Conservation (phyloP, 2,113 vertebrate species). For the Peromyscus leucopus region DNA sequence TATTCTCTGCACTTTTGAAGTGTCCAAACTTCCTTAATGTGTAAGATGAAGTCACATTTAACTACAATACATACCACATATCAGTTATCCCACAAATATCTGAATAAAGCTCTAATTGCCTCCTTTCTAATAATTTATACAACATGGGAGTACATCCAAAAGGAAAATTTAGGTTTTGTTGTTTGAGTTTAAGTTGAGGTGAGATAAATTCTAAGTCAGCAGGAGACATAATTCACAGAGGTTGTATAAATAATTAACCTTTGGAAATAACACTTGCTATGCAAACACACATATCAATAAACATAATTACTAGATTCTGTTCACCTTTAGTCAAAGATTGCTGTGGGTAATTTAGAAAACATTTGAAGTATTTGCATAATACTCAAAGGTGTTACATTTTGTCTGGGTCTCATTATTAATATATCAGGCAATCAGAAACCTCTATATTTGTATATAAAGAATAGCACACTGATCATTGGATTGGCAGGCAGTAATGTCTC, state of each 20-base stretch:
- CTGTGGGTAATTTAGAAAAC: constrained; percentile 82
- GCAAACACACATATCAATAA: constrained; percentile 80
- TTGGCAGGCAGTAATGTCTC: constrained; percentile 58
- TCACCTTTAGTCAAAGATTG: constrained; percentile 82
- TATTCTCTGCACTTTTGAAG: background rate
- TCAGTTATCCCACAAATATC: background rate
- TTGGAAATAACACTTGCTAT: constrained; percentile 85
- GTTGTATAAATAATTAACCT: constrained; percentile 89
- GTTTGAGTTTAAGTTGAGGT: constrained; percentile 58
- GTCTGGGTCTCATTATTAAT: constrained; percentile 60
- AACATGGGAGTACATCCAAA: background rate
- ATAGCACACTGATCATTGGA: constrained; percentile 52
- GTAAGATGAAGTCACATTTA: background rate
- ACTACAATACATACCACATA: background rate
- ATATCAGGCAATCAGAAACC: background rate
- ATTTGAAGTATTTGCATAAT: constrained; percentile 82
- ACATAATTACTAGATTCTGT: constrained; percentile 85
- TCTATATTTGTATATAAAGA: constrained; percentile 27
- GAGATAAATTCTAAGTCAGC: constrained; percentile 73
- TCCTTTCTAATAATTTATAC: background rate
- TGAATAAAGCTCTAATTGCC: background rate
- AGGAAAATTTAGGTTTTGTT: constrained; percentile 66
- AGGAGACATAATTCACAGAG: constrained; percentile 75
- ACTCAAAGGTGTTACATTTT: constrained; percentile 52
- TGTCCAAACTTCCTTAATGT: background rate